A percentile compares a stretch with the other conserved stretches of the same genome.
Evolutionary conservation across 2,113 vertebrate species (phyloP).

Genomic region (Axis porcinus): DNA sequence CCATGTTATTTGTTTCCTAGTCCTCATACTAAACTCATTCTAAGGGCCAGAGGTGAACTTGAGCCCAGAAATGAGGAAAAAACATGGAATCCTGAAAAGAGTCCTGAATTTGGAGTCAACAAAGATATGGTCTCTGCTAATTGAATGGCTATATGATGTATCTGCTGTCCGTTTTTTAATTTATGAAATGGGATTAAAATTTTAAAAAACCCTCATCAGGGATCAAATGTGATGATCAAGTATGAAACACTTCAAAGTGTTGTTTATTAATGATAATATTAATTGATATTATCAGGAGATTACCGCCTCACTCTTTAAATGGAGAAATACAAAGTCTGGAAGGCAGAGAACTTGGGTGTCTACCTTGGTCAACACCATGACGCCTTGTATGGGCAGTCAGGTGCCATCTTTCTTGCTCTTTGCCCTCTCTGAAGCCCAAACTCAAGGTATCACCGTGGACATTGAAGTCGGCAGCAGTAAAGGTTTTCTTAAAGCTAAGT

Average conservation of each 20-base stretch:
- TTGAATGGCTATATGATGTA: neutral
- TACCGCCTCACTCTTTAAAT: neutral
- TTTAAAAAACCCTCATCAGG: neutral
- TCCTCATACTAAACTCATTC: neutral
- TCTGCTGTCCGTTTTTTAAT: neutral
- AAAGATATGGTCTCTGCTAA: neutral
- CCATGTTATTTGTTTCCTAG: neutral
- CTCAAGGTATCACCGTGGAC: neutral
- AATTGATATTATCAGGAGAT: neutral
- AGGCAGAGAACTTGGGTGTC: neutral
- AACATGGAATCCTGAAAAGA: neutral
- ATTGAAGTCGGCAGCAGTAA: neutral
- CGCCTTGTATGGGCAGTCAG: rapidly evolving
- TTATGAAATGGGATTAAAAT: neutral
- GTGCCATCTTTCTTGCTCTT: neutral
- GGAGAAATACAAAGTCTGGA: neutral
- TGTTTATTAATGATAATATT: neutral
- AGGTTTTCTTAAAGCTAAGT: neutral
- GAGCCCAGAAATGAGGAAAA: neutral
- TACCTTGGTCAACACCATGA: neutral
- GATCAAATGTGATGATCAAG: neutral
- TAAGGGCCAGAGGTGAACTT: neutral
- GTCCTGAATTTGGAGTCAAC: neutral
- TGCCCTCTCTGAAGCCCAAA: neutral
- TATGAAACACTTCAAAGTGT: neutral